Evolutionary conservation across 92 coral and sea anemone genomes (phyloP).

Genomic region (Parazoanthus swiftii): DNA sequence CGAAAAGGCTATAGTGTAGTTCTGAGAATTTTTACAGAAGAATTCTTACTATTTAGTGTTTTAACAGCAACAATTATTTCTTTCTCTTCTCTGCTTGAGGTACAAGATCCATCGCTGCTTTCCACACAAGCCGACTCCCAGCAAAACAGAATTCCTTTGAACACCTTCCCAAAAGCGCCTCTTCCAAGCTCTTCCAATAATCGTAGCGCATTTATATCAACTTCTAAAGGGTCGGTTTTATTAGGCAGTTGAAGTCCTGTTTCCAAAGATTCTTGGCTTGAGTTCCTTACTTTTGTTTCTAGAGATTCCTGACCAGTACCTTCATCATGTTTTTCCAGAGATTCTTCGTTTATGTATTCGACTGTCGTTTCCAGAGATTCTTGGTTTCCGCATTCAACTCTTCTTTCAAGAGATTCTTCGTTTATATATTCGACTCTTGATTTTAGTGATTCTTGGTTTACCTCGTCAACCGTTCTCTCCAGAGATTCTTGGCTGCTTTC

Average conservation of each 20-base stretch:
- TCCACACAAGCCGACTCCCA: background rate
- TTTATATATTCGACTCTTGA: background rate
- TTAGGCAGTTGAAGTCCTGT: background rate
- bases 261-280: background rate
- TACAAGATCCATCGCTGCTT: slow-evolving; percentile 15
- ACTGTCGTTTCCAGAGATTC: background rate
- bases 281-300: background rate
- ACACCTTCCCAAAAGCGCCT: slow-evolving; percentile 53
- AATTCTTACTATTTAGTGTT: slow-evolving; percentile 29
- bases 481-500: background rate
- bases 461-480: background rate
- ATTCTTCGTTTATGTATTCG: background rate
- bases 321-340: background rate
- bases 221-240: slow-evolving; percentile 19
- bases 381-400: background rate
- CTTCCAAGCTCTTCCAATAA: slow-evolving; percentile 45
- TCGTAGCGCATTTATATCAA: slow-evolving; percentile 26
- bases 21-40: no score
- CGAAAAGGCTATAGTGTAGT: no score
- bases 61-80: slow-evolving; percentile 23
- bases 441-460: background rate
- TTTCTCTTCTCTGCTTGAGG: slow-evolving; percentile 1
- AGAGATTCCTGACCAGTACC: background rate
- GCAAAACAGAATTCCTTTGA: slow-evolving; percentile 37
- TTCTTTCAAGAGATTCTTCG: background rate